These are phyloP conservation scores for Acronicta alni DNA, from an alignment of 2,888 invertebrate species.

Conservation along the genomic window DNA sequence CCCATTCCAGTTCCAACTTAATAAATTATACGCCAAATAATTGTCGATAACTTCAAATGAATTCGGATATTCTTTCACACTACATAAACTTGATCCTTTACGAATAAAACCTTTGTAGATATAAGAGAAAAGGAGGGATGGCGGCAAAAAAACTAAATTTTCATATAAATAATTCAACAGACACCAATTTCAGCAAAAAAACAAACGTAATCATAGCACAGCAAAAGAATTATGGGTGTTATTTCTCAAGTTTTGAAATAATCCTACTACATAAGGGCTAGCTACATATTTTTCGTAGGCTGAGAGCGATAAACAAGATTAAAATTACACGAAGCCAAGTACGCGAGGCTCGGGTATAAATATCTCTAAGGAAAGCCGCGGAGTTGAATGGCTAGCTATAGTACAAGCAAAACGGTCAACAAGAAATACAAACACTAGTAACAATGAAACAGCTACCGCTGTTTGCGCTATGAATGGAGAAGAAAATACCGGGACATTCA, in stretches of 20 bases:
- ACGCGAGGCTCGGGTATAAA: constrained; percentile 67
- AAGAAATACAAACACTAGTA: constrained; percentile 58
- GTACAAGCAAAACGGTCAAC: constrained; percentile 55
- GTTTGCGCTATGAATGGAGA: constrained; percentile 54
- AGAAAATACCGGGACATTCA: constrained; percentile 31
- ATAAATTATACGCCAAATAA: constrained; percentile 36
- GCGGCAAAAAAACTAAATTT: constrained; percentile 29
- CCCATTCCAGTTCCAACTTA: constrained; percentile 13
- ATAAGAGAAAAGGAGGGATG: constrained; percentile 10
- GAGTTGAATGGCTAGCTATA: constrained; percentile 63
- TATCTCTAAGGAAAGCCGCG: constrained; percentile 61
- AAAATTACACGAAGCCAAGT: constrained; percentile 73
- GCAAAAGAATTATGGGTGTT: constrained; percentile 50
- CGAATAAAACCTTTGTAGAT: constrained; percentile 14
- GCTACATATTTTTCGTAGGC: constrained; percentile 57
- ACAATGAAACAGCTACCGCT: constrained; percentile 51
- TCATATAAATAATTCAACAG: constrained; percentile 49
- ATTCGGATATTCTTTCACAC: constrained; percentile 32
- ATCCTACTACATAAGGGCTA: constrained; percentile 51
- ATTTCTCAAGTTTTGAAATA: constrained; percentile 58
- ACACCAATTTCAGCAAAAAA: constrained; percentile 36
- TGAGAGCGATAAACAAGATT: constrained; percentile 75
- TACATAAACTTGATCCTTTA: constrained; percentile 30
- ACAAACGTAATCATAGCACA: constrained; percentile 25
- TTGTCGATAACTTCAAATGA: constrained; percentile 26